phyloP scores from a whole-genome alignment of 2,797 vertebrate genomes.

The Cyclura pinguis region DNA sequence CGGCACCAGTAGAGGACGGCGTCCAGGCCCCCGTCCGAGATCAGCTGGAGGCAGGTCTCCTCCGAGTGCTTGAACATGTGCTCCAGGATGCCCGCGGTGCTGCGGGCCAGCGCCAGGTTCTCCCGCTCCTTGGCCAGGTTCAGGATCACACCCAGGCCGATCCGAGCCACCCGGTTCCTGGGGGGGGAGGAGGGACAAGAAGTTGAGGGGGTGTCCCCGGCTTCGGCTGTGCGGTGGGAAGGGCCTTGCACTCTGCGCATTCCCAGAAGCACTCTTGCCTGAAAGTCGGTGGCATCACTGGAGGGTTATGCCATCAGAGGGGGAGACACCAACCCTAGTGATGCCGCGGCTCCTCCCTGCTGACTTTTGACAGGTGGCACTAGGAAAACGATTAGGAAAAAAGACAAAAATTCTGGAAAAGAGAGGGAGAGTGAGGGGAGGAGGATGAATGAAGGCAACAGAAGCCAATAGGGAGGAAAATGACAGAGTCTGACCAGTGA shows the following conservation, averaged over 20 bases:
- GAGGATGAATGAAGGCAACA: too few relatives aligned
- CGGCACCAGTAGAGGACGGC: constrained; percentile 96
- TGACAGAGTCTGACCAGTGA: too few relatives aligned
- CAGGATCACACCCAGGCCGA: constrained; percentile 93
- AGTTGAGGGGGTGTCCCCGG: neutral
- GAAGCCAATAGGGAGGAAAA: too few relatives aligned
- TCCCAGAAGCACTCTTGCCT: neutral
- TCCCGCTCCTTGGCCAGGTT: constrained; percentile 91
- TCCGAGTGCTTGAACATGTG: constrained; percentile 99
- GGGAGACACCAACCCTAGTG: too few relatives aligned
- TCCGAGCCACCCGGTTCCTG: constrained; percentile 93
- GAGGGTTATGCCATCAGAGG: too few relatives aligned
- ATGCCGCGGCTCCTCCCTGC: too few relatives aligned
- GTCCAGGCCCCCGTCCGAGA: constrained; percentile 91
- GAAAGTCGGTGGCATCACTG: too few relatives aligned
- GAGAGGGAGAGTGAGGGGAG: too few relatives aligned
- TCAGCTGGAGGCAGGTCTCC: constrained; percentile 92
- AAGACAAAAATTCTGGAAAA: too few relatives aligned
- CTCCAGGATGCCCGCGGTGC: constrained; percentile 93
- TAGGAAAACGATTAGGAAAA: too few relatives aligned
- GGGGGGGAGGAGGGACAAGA: accelerated
- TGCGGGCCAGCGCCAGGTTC: constrained; percentile 88
- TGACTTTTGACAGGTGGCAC: too few relatives aligned
- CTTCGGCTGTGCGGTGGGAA: neutral
- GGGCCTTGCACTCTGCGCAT: neutral